Evolutionary conservation across 2,797 vertebrate species (phyloP), one percentile per base, ranked within the genome.

Genomic region (Rhinoraja longicauda): DNA sequence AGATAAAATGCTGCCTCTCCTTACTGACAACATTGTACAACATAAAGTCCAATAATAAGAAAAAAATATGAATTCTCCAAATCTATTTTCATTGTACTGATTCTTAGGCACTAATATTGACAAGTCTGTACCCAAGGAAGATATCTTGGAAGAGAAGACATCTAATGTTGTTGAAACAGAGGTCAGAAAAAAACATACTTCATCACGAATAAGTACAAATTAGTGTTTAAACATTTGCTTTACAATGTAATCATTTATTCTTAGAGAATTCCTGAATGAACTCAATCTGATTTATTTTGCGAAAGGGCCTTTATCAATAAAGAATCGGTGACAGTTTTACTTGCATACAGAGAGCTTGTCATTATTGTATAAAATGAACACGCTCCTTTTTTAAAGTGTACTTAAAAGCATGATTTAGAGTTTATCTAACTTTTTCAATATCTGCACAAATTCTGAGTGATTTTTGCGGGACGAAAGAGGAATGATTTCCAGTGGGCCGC

Each of bases 111-210:
- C 24, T 19, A 26, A 53, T 75, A 75, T 72, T 53, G 70, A 29
- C 10, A 75, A 92, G 57, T 75, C 70, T 73, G 21, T 75, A 53
- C 90, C 39, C 36, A 75, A 92, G 24, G 67, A 92, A 92, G 90
- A 53, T 53, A 92, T 2, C 70, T 75, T 75, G 70, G 39, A 53
- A 57, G 57, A 92, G 70, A 75, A 73, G 72, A 21, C 45, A 92
- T 36, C 70, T 24, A 75, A 13, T 75, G 36, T 12, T 17, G 39
- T 73, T 75, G 90, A 92, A 92, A 39, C 73, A 29, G 72, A 92
- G 90, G 90, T 92, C 39, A 57, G 90, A 45, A 53, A 45, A 45
- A 92, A 92, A 92, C 1, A 26, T 45, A 75, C 72, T 90, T 39
- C 1, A 53, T 75, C 21, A 39, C 64, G 70, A 75, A 92, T 57